Percentiles rank a stretch among this genome's conserved stretches.
phyloP scores from a whole-genome alignment of 2,888 invertebrate species.

The Temnothorax rugatulus region DNA sequence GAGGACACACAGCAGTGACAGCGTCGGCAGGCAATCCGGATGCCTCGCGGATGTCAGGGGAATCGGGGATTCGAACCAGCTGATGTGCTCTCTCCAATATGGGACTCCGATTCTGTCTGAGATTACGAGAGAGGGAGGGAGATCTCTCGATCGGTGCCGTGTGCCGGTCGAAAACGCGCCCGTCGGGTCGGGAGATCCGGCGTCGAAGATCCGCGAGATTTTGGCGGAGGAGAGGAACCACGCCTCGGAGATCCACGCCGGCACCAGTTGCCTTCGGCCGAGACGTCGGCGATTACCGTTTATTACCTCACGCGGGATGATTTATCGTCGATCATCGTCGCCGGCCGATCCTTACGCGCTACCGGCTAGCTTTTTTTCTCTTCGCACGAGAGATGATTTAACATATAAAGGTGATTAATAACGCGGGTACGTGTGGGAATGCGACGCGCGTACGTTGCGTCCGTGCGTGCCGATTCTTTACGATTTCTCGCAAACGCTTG shows the following conservation, averaged over 20 bases:
- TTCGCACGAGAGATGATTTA: background rate
- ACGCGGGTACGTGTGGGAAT: background rate
- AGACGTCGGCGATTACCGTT: background rate
- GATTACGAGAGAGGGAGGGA: background rate
- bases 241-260: background rate
- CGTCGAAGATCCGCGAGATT: background rate
- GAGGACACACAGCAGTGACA: background rate
- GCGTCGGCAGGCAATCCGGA: background rate
- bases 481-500: background rate
- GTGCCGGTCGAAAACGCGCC: background rate
- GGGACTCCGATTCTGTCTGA: background rate
- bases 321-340: background rate
- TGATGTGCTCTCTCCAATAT: constrained; percentile 10
- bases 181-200: no score
- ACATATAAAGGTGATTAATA: background rate
- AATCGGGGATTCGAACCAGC: constrained; percentile 21
- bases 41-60: background rate
- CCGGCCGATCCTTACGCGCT: background rate
- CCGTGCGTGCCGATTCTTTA: background rate
- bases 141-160: background rate
- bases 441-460: background rate
- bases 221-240: background rate
- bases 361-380: no score
- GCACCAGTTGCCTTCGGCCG: background rate
- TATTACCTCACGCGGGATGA: background rate